phyloP scores from a whole-genome alignment of 2,888 invertebrate species.

The Chrysina gloriosa region DNA sequence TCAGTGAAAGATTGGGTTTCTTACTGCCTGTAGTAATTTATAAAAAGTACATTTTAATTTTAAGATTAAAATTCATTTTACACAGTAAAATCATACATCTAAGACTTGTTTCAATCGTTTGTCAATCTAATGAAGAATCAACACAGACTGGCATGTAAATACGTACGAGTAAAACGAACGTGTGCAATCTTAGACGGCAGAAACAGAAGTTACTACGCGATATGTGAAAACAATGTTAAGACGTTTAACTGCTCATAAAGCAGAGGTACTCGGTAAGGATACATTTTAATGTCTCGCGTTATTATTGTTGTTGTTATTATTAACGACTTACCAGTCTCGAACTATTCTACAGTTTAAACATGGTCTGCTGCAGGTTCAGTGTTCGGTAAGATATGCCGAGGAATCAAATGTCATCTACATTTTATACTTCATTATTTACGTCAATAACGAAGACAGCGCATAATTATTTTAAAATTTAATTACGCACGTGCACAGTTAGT shows the following conservation, averaged over 20 bases:
- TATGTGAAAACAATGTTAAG: slow-evolving; percentile 38
- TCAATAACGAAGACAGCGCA: slow-evolving; percentile 41
- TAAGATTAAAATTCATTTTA: too few relatives aligned
- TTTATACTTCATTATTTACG: slow-evolving; percentile 50
- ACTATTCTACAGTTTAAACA: slow-evolving; percentile 5
- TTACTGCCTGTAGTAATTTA: too few relatives aligned
- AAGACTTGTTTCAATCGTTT: too few relatives aligned
- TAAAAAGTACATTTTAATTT: too few relatives aligned
- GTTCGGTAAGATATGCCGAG: slow-evolving; percentile 49
- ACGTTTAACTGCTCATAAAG: slow-evolving; percentile 39
- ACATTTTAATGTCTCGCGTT: slow-evolving; percentile 39
- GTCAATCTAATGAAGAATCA: slow-evolving; percentile 15
- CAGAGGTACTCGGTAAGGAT: slow-evolving; percentile 32
- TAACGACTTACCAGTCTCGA: slow-evolving; percentile 31
- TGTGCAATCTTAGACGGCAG: slow-evolving; percentile 21
- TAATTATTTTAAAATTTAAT: slow-evolving; percentile 38
- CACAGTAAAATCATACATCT: too few relatives aligned
- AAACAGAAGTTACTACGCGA: slow-evolving; percentile 36
- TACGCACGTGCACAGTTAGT: slow-evolving; percentile 23
- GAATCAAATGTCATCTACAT: slow-evolving; percentile 51
- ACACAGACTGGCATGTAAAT: slow-evolving; percentile 1
- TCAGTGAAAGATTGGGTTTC: too few relatives aligned
- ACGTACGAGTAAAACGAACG: background rate
- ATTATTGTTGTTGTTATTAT: slow-evolving; percentile 36
- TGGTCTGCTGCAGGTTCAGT: slow-evolving; percentile 43